Evolutionary conservation across 2,113 vertebrate genomes (phyloP).

Genomic region (Hemiscyllium ocellatum): DNA sequence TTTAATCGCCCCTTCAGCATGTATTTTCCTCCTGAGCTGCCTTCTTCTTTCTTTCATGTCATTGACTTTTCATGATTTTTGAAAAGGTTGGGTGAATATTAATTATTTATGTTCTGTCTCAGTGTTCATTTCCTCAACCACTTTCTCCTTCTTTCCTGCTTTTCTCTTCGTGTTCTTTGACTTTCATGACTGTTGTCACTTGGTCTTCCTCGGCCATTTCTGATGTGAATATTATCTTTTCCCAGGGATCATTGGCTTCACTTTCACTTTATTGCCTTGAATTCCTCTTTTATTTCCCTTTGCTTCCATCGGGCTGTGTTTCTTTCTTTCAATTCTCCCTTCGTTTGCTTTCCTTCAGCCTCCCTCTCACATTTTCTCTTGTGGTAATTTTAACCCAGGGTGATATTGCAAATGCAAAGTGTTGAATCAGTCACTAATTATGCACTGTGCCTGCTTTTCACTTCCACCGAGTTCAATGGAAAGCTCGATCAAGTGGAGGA

Average conservation of each 20-base stretch:
- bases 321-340: background rate
- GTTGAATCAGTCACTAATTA: background rate
- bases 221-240: background rate
- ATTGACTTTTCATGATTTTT: background rate
- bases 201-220: background rate
- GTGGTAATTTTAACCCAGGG: background rate
- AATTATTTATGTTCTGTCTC: background rate
- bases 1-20: background rate
- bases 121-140: background rate
- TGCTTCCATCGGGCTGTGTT: background rate
- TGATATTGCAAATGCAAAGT: background rate
- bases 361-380: background rate
- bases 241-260: background rate
- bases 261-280: background rate
- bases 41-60: background rate
- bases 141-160: background rate
- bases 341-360: background rate
- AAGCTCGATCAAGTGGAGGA: background rate
- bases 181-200: background rate
- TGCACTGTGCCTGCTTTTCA: background rate
- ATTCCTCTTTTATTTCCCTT: background rate
- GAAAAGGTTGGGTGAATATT: background rate
- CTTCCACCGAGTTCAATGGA: background rate
- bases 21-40: background rate
- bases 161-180: background rate